Percentiles rank a stretch among this genome's conserved stretches.
phyloP scores from a whole-genome alignment of 2,888 invertebrate genomes.

The Monoplex corrugatus region DNA sequence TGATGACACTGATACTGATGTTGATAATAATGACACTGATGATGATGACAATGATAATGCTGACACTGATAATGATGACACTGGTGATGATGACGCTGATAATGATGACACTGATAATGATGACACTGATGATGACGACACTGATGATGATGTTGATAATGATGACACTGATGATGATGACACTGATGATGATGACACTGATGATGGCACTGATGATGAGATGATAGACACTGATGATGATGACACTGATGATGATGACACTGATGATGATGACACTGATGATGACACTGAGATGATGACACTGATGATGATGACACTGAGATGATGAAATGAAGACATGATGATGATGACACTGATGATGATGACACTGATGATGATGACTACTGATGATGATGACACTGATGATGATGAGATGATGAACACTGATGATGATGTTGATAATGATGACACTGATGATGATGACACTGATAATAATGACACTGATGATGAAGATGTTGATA shows the following conservation, averaged over 20 bases:
- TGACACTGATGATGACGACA: too few relatives aligned
- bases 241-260: background rate
- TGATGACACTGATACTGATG: too few relatives aligned
- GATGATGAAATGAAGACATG: background rate
- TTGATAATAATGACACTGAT: too few relatives aligned
- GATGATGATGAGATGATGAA: slow-evolving; percentile 15
- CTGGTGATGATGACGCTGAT: too few relatives aligned
- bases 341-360: background rate
- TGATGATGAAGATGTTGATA: background rate
- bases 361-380: background rate
- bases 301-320: background rate
- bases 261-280: slow-evolving; percentile 19
- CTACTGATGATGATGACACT: background rate
- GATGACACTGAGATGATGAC: slow-evolving; percentile 17
- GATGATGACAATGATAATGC: too few relatives aligned
- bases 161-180: slow-evolving; percentile 4
- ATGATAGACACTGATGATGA: background rate
- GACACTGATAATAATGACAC: background rate
- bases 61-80: too few relatives aligned
- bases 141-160: too few relatives aligned
- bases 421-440: background rate
- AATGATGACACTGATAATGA: too few relatives aligned
- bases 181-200: background rate
- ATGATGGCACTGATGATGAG: background rate
- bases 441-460: slow-evolving; percentile 26